These are phyloP conservation scores for Drosophila diplacantha DNA, from an alignment of 2,888 invertebrate species.

Conservation along the genomic window DNA sequence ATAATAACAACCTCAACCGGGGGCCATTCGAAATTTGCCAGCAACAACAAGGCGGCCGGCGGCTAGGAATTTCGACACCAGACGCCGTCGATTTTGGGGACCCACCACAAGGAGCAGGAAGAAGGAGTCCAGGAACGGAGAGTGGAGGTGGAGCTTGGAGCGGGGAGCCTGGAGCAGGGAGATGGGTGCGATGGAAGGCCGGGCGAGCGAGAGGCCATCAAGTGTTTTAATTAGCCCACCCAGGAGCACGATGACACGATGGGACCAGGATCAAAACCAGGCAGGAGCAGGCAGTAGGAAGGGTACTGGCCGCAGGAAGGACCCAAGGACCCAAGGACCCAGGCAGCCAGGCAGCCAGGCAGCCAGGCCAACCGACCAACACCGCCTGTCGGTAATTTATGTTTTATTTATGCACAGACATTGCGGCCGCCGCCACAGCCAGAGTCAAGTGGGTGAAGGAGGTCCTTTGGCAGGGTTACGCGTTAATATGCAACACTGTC, in stretches of 20 bases:
- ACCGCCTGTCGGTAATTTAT: slow-evolving; percentile 67
- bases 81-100: slow-evolving; percentile 9
- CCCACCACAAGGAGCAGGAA: slow-evolving; percentile 14
- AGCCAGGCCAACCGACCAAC: slow-evolving; percentile 6
- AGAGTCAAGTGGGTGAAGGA: slow-evolving; percentile 9
- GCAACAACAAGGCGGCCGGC: slow-evolving; percentile 43
- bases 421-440: slow-evolving; percentile 40
- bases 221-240: slow-evolving; percentile 66
- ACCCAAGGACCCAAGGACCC: slow-evolving; percentile 16
- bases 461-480: slow-evolving; percentile 24
- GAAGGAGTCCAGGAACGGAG: slow-evolving; percentile 6
- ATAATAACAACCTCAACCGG: slow-evolving; percentile 27
- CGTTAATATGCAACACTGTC: slow-evolving; percentile 70
- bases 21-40: slow-evolving; percentile 56
- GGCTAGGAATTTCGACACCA: slow-evolving; percentile 40
- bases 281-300: not conserved
- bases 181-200: not conserved
- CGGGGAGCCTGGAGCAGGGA: too few species aligned
- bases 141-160: slow-evolving; percentile 3
- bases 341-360: slow-evolving; percentile 1
- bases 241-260: slow-evolving; percentile 21
- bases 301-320: slow-evolving; percentile 7
- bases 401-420: slow-evolving; percentile 70
- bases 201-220: slow-evolving; percentile 54
- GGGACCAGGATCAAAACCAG: not conserved